Evolutionary conservation across 1,140 invertebrate genomes (phyloP).

Genomic region (Pygmarrhopalites habei): DNA sequence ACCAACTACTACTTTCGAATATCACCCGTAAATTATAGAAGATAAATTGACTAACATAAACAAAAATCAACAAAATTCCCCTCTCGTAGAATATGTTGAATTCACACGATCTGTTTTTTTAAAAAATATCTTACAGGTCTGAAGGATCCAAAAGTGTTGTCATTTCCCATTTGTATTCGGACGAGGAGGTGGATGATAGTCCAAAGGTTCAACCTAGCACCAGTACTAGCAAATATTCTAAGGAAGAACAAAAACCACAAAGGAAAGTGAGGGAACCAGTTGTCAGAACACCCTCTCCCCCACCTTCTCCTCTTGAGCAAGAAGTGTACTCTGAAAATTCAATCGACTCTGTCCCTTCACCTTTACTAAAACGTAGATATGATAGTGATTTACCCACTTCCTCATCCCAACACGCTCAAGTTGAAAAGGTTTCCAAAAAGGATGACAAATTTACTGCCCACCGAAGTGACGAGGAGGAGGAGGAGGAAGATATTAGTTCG

Average conservation of each 20-base stretch:
- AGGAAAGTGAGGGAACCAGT: no score
- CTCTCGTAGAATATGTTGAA: no score
- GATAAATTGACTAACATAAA: no score
- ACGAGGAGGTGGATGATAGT: conserved; percentile 34
- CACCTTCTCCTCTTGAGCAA: neutral
- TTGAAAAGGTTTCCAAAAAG: neutral
- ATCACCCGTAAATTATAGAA: no score
- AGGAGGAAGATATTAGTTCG: neutral
- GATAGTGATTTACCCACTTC: neutral
- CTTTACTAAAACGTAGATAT: conserved; percentile 31
- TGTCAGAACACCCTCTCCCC: no score
- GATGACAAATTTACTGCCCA: neutral
- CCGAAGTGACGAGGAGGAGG: neutral
- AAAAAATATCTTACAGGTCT: no score
- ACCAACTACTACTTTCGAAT: no score
- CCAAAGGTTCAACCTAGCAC: conserved; percentile 8
- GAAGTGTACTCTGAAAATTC: conserved; percentile 13
- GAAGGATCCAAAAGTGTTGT: conserved; percentile 29
- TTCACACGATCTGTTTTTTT: no score
- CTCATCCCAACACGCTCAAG: no score
- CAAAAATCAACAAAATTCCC: no score
- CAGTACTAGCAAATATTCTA: no score
- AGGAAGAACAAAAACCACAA: no score
- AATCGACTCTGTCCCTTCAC: conserved; percentile 31
- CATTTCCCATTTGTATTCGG: conserved; percentile 38